Evolutionary conservation across 1,140 invertebrate genomes (phyloP).

Genomic region (Hetaerina americana): DNA sequence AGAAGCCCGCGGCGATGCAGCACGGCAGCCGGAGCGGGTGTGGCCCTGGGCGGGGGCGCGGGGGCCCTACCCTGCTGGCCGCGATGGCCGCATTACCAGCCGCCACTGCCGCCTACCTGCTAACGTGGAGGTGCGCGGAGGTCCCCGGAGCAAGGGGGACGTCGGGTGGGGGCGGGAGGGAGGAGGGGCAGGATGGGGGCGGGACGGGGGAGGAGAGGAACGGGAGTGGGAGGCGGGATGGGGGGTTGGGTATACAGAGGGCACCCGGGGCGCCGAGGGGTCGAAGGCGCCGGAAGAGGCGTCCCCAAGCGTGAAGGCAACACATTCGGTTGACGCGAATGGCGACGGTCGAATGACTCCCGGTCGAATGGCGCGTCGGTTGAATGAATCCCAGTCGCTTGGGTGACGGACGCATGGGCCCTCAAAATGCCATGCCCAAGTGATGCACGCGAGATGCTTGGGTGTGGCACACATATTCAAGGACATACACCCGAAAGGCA

Average conservation of each 20-base stretch:
- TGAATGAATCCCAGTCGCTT: too few relatives aligned
- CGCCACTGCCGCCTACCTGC: neutral
- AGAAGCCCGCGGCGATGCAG: conserved; percentile 39
- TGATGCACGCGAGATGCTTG: too few relatives aligned
- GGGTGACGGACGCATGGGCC: too few relatives aligned
- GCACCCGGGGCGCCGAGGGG: neutral
- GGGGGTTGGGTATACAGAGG: neutral
- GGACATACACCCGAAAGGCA: too few relatives aligned
- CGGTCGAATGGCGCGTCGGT: too few relatives aligned
- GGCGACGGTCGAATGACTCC: too few relatives aligned
- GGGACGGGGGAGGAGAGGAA: neutral
- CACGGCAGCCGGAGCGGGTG: conserved; percentile 24
- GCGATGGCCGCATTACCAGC: neutral
- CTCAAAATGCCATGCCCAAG: too few relatives aligned
- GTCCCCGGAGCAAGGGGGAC: neutral
- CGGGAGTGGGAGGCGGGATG: neutral
- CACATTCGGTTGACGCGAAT: too few relatives aligned
- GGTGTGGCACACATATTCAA: too few relatives aligned
- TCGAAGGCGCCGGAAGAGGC: neutral
- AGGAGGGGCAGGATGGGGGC: neutral
- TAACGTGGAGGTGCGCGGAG: neutral
- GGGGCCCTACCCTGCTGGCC: neutral
- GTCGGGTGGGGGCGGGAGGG: neutral
- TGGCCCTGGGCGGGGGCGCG: neutral
- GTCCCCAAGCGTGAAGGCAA: neutral